Evolutionary conservation across 2,797 vertebrate genomes (phyloP).

Genomic region (Poecilia picta): DNA sequence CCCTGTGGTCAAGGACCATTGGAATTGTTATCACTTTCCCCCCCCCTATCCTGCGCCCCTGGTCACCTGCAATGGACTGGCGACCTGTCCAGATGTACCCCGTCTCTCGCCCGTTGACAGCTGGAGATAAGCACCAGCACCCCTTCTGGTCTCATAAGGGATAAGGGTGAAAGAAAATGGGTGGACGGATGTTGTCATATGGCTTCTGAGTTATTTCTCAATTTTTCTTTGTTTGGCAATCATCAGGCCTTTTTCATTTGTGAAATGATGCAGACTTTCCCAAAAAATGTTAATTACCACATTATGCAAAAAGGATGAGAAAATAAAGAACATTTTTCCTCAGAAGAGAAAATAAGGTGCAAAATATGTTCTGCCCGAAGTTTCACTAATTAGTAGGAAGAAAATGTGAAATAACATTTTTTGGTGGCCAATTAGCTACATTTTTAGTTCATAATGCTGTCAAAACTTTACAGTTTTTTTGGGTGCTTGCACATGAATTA

Average conservation of each 20-base stretch:
- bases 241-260: background rate
- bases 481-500: slow-evolving; percentile 39
- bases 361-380: slow-evolving; percentile 7
- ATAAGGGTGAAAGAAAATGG: too few species aligned
- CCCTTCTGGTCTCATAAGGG: too few species aligned
- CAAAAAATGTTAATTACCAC: background rate
- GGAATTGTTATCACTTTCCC: too few species aligned
- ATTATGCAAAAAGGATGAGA: slow-evolving; percentile 19
- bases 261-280: background rate
- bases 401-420: slow-evolving; percentile 38
- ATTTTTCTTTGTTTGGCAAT: background rate
- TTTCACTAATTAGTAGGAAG: slow-evolving; percentile 34
- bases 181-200: background rate
- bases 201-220: background rate
- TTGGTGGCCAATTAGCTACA: slow-evolving; percentile 32
- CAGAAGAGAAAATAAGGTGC: background rate
- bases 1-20: too few species aligned
- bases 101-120: too few species aligned
- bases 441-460: slow-evolving; percentile 55
- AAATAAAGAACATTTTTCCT: slow-evolving; percentile 14
- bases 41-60: too few species aligned
- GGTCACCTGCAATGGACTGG: too few species aligned
- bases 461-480: slow-evolving; percentile 47
- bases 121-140: too few species aligned
- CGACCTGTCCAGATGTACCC: too few species aligned